A percentile compares a stretch with the other conserved stretches of the same genome.
Conservation (phyloP, 2,797 vertebrate species). For the Hippopotamyrus pictus region DNA sequence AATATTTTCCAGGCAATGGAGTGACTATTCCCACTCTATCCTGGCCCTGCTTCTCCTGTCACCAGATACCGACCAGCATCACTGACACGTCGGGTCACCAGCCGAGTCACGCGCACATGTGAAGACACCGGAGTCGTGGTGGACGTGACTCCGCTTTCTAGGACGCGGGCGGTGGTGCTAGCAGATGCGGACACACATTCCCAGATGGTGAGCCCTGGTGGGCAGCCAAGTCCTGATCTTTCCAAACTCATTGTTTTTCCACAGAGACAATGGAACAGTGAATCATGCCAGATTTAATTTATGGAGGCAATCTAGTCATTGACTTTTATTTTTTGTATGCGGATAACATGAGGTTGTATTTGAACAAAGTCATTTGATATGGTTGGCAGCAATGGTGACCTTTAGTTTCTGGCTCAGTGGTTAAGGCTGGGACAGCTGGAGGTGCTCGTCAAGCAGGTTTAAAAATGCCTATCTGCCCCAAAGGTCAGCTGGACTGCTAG, state of each 20-base stretch:
- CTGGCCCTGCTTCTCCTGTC: not conserved
- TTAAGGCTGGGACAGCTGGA: not conserved
- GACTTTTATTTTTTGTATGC: not conserved
- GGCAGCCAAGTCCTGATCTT: not conserved
- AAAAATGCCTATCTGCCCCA: not conserved
- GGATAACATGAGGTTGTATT: not conserved
- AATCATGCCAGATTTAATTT: not conserved
- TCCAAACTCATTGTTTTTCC: not conserved
- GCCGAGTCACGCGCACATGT: not conserved
- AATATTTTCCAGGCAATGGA: not conserved
- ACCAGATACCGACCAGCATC: not conserved
- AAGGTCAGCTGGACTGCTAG: not conserved
- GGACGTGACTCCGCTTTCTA: not conserved
- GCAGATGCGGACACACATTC: not conserved
- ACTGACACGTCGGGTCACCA: not conserved
- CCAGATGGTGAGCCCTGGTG: not conserved
- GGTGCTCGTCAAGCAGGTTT: not conserved
- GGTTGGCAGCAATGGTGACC: not conserved
- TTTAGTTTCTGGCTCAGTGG: not conserved
- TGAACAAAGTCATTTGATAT: not conserved
- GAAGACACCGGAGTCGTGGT: not conserved
- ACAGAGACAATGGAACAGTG: not conserved
- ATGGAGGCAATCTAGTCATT: not conserved
- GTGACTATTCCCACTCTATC: not conserved
- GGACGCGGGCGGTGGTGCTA: not conserved